These are phyloP conservation scores for Olivierus martensii DNA, from an alignment of 1,140 invertebrate species.

Conservation along the genomic window DNA sequence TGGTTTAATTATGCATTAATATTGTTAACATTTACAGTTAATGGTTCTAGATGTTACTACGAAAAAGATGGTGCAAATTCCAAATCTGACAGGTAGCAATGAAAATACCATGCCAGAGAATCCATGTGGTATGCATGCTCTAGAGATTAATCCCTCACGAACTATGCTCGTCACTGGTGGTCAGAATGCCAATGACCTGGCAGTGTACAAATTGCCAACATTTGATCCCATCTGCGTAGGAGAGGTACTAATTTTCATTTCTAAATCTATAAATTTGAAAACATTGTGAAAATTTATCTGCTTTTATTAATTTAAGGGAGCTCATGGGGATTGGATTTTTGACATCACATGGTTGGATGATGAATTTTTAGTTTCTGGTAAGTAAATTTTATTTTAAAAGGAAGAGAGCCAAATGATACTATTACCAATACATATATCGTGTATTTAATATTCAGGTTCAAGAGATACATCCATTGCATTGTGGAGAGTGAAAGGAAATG, in stretches of 20 bases:
- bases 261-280: neutral
- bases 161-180: conserved; percentile 84
- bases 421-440: no score
- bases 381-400: neutral
- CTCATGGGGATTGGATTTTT: conserved; percentile 88
- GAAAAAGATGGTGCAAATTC: conserved; percentile 67
- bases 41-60: conserved; percentile 70
- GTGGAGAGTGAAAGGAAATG: neutral
- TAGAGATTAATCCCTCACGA: conserved; percentile 85
- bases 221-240: conserved; percentile 90
- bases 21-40: conserved; percentile 37
- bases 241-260: conserved; percentile 38
- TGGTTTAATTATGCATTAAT: no score
- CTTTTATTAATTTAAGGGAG: conserved; percentile 36
- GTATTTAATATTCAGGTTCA: neutral
- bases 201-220: conserved; percentile 81
- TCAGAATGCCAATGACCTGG: conserved; percentile 80
- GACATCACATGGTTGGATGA: conserved; percentile 94
- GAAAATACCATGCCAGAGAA: conserved; percentile 30
- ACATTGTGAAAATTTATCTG: neutral
- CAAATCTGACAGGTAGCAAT: conserved; percentile 41
- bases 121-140: conserved; percentile 80
- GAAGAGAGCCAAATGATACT: no score
- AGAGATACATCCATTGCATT: neutral
- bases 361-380: conserved; percentile 80